Evolutionary conservation across 2,888 invertebrate species (phyloP).

Genomic region (Brachypterus glaber): DNA sequence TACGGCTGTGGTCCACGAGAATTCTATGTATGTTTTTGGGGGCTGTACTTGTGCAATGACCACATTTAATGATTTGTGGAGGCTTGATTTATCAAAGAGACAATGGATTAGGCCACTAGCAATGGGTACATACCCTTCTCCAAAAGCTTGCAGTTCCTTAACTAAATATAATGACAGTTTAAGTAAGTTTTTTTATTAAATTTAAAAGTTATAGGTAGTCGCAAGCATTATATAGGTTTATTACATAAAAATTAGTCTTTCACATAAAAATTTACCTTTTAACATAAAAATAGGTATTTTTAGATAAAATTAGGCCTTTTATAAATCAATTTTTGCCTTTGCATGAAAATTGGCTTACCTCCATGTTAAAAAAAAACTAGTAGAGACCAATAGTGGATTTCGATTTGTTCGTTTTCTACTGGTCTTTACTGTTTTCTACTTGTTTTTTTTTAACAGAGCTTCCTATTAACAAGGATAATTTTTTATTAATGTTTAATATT

Average conservation of each 20-base stretch:
- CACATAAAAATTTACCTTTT: no score
- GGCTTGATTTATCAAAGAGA: slow-evolving; percentile 75
- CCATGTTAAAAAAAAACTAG: no score
- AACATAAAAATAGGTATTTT: no score
- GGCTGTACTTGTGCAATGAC: slow-evolving; percentile 91
- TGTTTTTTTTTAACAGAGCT: no score
- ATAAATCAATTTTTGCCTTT: no score
- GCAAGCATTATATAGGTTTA: no score
- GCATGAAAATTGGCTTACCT: no score
- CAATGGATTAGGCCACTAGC: slow-evolving; percentile 78
- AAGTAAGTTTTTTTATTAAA: slow-evolving; percentile 41
- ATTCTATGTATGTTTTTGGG: slow-evolving; percentile 91
- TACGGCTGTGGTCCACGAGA: slow-evolving; percentile 72
- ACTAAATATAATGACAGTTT: slow-evolving; percentile 76
- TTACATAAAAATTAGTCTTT: no score
- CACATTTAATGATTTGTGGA: slow-evolving; percentile 95
- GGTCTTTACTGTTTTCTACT: background rate
- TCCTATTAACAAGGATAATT: slow-evolving; percentile 1
- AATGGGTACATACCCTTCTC: slow-evolving; percentile 84
- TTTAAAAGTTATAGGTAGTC: no score
- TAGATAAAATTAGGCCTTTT: no score
- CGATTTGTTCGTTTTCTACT: slow-evolving; percentile 5
- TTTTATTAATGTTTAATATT: slow-evolving; percentile 13
- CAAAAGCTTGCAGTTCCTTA: slow-evolving; percentile 91
- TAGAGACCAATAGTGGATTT: slow-evolving; percentile 5